Evolutionary conservation across 1,140 invertebrate species (phyloP).

Genomic region (Brachionus asplanchnoidis): DNA sequence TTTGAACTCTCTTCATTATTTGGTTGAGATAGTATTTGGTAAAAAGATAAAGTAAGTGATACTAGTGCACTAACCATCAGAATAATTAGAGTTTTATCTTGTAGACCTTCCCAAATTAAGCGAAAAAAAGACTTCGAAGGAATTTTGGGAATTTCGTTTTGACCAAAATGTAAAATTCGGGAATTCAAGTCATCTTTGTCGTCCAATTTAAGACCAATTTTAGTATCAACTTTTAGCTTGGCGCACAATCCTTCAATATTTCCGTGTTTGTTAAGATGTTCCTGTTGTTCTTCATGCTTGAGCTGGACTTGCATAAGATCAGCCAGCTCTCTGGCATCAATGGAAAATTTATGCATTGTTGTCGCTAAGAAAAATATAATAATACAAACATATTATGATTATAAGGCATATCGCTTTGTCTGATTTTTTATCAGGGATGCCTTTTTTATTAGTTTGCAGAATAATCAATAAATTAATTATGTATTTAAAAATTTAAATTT

Average conservation of each 20-base stretch:
- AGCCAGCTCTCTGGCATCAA: not conserved
- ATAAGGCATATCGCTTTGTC: not conserved
- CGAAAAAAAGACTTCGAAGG: constrained; percentile 96
- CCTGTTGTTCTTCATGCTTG: not conserved
- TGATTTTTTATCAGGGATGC: not conserved
- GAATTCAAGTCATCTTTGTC: constrained; percentile 81
- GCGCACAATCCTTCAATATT: not conserved
- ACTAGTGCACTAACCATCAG: constrained; percentile 56
- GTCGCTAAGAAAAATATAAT: not conserved
- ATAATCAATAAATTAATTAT: not conserved
- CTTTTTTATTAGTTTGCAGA: not conserved
- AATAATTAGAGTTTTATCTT: constrained; percentile 98
- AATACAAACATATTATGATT: not conserved
- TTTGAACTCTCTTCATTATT: not conserved
- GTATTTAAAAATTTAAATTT: not conserved
- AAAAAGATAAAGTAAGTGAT: constrained; percentile 56
- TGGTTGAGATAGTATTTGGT: constrained; percentile 42
- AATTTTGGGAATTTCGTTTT: constrained; percentile 96
- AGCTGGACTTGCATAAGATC: constrained; percentile 37
- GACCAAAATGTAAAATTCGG: constrained; percentile 87
- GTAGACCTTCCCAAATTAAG: constrained; percentile 97
- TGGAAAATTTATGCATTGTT: not conserved
- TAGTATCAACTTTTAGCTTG: not conserved
- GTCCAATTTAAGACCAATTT: constrained; percentile 71
- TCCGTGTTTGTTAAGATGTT: not conserved